Evolutionary conservation across 2,797 vertebrate genomes (phyloP), one percentile per base, ranked within the genome.

Genomic region (Allobates femoralis): DNA sequence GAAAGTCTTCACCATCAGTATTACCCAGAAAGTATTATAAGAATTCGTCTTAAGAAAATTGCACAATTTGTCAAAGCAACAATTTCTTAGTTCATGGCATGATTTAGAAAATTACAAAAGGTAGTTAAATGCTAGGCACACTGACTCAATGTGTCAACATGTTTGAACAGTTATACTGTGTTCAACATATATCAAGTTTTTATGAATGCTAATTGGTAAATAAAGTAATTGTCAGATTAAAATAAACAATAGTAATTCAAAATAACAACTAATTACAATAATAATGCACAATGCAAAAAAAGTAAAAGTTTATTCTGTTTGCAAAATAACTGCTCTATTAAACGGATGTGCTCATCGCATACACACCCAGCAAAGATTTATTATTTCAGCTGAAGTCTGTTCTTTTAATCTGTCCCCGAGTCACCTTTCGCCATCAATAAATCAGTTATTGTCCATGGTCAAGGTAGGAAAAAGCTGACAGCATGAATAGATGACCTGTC

Each of bases 401-500:
- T 83, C 73, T 74, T 87, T 79, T 78, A 83, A 79, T 84, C 58
- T 88, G 82, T 80, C 86, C 86, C 46, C 7, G 50, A 85, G 37
- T 88, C 82, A 84, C 86, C 77, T 88, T 85, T 88, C 75, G 77
- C 82, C 60, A 62, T 80, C 76, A 79, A 85, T 85, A 88, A 88
- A 88, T 88, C 86, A 73, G 78, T 81, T 80, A 88, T 85, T 88
- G 87, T 88, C 69, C 56, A 60, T 85, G 69, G 83, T 69, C 26
- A 77, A 64, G 34, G 58, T 46, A 69, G 86, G 67, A 88, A 85
- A 85, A 28, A 71, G 82, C 82, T 88, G 78, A 88, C 87, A 85
- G 83, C 26, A 34, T 67, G 78, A 81, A 88, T 78, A 85, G 85
- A 85, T 69, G 87, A 81, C 78, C 78, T 66, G 78, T n/a, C 77